A percentile compares a stretch with the other conserved stretches of the same genome.
Conservation (phyloP, 2,797 vertebrate species). For the Miichthys miiuy region DNA sequence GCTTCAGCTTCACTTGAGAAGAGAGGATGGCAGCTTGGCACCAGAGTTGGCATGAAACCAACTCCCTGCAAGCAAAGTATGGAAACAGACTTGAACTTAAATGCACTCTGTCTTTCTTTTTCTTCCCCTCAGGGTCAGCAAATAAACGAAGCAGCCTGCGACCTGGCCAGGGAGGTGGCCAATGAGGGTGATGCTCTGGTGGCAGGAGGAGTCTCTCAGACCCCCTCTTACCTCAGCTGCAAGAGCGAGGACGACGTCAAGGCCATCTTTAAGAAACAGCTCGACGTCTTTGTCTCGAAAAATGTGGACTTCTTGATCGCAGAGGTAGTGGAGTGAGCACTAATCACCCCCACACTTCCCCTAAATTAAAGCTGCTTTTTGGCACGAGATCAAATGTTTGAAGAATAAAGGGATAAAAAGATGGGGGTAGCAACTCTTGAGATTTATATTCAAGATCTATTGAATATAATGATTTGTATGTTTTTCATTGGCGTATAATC, state of each 20-base stretch:
- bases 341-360: too few relatives aligned
- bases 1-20: background rate
- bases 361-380: background rate
- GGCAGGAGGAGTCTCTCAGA: conserved; percentile 96
- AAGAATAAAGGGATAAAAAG: too few relatives aligned
- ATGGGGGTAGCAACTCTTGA: too few relatives aligned
- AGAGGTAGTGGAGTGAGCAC: conserved; percentile 84
- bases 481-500: too few relatives aligned
- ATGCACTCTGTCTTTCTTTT: background rate
- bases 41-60: background rate
- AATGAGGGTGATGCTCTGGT: conserved; percentile 93
- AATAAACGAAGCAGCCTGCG: conserved; percentile 96
- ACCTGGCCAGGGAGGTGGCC: conserved; percentile 94
- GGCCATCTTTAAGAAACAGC: conserved; percentile 90
- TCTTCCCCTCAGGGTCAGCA: conserved; percentile 84
- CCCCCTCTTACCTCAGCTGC: conserved; percentile 95
- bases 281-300: conserved; percentile 92
- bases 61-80: background rate
- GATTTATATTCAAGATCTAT: too few relatives aligned
- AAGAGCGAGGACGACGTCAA: conserved; percentile 93
- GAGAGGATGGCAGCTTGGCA: conserved; percentile 11
- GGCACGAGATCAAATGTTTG: too few relatives aligned
- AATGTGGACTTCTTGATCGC: conserved; percentile 96
- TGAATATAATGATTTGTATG: too few relatives aligned
- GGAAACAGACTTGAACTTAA: background rate